Evolutionary conservation across 2,888 invertebrate genomes (phyloP).

Genomic region (Sepioteuthis lessoniana): DNA sequence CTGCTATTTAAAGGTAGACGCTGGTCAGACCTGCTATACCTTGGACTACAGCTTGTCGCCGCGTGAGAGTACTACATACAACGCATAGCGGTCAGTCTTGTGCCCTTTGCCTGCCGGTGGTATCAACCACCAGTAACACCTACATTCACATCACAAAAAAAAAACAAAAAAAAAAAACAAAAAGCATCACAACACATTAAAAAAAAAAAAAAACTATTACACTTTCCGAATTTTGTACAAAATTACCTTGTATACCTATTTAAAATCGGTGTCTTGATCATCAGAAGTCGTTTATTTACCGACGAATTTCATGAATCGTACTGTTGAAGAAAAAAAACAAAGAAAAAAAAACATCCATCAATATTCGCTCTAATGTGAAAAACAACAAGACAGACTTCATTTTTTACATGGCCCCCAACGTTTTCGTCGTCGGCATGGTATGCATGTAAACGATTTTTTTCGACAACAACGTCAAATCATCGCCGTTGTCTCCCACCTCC

Average conservation of each 20-base stretch:
- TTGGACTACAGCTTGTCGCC: background rate
- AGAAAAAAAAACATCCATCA: too few species aligned
- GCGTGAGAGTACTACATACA: background rate
- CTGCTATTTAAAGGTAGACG: conserved; percentile 33
- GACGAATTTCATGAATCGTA: too few species aligned
- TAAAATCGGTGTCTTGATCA: too few species aligned
- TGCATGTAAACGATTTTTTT: background rate
- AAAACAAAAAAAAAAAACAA: background rate
- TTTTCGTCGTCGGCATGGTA: background rate
- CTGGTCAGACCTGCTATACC: background rate
- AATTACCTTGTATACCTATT: too few species aligned
- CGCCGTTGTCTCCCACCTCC: background rate
- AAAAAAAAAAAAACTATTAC: too few species aligned
- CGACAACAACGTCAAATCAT: background rate
- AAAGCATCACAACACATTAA: too few species aligned
- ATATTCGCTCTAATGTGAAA: too few species aligned
- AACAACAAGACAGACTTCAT: too few species aligned
- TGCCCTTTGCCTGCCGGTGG: background rate
- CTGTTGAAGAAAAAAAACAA: too few species aligned
- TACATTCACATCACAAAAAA: background rate
- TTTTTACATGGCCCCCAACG: background rate
- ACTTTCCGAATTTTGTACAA: too few species aligned
- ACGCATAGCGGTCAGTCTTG: background rate
- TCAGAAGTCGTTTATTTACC: too few species aligned
- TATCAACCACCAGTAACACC: background rate